Evolutionary conservation across 2,888 invertebrate species (phyloP).

Genomic region (Tuta absoluta): DNA sequence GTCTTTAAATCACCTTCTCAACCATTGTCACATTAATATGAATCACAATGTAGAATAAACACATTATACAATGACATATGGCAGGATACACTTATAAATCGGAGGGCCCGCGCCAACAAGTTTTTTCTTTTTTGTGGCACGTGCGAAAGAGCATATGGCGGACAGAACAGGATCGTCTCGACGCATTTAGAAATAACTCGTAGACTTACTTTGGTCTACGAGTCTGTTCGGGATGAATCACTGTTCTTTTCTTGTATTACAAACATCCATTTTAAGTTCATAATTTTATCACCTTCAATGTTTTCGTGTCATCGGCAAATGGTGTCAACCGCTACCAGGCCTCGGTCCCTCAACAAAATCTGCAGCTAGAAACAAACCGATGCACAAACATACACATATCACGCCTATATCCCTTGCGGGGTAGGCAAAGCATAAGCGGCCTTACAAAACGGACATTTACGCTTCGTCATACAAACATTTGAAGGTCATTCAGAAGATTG

Average conservation of each 20-base stretch:
- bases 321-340: too few relatives aligned
- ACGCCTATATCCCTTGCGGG: too few relatives aligned
- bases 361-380: not conserved
- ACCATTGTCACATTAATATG: slow-evolving; percentile 21
- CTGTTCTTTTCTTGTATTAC: not conserved
- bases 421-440: too few relatives aligned
- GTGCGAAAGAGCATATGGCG: slow-evolving; percentile 30
- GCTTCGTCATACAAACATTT: too few relatives aligned
- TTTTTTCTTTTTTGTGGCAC: slow-evolving; percentile 28
- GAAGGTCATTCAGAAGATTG: too few relatives aligned
- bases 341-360: too few relatives aligned
- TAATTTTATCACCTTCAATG: too few relatives aligned
- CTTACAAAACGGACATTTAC: too few relatives aligned
- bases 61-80: slow-evolving; percentile 1
- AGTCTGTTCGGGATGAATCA: slow-evolving; percentile 2
- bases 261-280: too few relatives aligned
- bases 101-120: not conserved
- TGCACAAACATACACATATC: not conserved
- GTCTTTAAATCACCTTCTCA: slow-evolving; percentile 15
- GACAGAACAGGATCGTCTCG: slow-evolving; percentile 36
- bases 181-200: slow-evolving; percentile 45
- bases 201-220: not conserved
- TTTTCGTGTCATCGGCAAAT: too few relatives aligned
- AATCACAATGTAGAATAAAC: slow-evolving; percentile 20
- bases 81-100: slow-evolving; percentile 24